These are phyloP conservation scores for Chaunax sp. DNA, from an alignment of 2,797 vertebrate genomes.

Conservation along the genomic window DNA sequence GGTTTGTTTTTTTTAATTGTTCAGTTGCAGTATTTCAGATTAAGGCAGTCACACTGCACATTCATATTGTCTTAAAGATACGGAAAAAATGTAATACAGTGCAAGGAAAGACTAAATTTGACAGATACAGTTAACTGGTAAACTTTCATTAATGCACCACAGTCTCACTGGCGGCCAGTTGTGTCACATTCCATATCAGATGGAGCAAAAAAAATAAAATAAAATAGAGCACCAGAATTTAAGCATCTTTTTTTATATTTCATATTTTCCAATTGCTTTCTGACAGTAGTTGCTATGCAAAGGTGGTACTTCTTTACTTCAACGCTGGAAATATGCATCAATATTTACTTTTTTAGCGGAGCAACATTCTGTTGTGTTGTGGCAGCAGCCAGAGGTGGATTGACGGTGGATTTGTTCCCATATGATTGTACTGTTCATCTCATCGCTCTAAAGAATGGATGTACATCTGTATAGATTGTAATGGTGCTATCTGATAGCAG, in stretches of 20 bases:
- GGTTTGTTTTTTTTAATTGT: neutral
- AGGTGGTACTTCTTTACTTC: constrained; percentile 29
- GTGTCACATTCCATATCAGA: constrained; percentile 76
- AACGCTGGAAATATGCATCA: constrained; percentile 33
- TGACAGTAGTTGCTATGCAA: constrained; percentile 44
- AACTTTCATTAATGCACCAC: constrained; percentile 30
- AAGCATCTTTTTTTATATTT: constrained; percentile 40
- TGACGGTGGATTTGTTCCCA: constrained; percentile 43
- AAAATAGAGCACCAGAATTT: constrained; percentile 12
- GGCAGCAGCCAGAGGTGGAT: constrained; percentile 28
- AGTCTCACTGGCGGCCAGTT: constrained; percentile 63
- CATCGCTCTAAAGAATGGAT: constrained; percentile 34
- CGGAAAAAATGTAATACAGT: constrained; percentile 14
- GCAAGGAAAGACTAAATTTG: constrained; percentile 29
- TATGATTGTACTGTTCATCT: constrained; percentile 54
- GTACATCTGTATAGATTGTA: constrained; percentile 56
- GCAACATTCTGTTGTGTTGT: constrained; percentile 51
- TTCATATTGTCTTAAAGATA: constrained; percentile 60
- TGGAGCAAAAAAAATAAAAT: constrained; percentile 42
- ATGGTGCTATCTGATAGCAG: too few relatives aligned
- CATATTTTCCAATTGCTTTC: constrained; percentile 29
- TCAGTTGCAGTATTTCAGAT: constrained; percentile 10
- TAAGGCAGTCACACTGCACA: constrained; percentile 7
- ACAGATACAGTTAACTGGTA: constrained; percentile 16
- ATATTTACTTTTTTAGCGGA: constrained; percentile 37